Percentiles rank a stretch among this genome's conserved stretches.
phyloP scores from a whole-genome alignment of 2,888 invertebrate species.

The Napeogenes inachia region DNA sequence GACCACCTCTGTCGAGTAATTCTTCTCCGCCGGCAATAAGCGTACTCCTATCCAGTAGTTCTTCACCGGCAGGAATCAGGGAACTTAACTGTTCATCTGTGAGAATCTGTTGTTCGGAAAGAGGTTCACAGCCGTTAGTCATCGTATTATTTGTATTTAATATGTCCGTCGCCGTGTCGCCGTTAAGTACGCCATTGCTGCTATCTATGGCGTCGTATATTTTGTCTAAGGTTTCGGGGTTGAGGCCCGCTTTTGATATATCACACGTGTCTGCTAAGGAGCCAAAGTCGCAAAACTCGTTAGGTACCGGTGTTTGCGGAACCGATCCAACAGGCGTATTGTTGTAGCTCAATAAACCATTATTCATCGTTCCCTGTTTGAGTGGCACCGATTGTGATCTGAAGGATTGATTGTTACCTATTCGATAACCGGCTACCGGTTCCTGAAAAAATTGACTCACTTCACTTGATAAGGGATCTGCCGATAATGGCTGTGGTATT shows the following conservation, averaged over 20 bases:
- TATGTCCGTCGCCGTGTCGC: slow-evolving; percentile 48
- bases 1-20: slow-evolving; percentile 45
- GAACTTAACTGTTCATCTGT: slow-evolving; percentile 61
- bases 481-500: slow-evolving; percentile 57
- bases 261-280: slow-evolving; percentile 78
- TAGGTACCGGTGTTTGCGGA: slow-evolving; percentile 82
- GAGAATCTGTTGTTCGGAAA: slow-evolving; percentile 59
- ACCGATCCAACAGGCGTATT: slow-evolving; percentile 80
- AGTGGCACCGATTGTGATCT: slow-evolving; percentile 90
- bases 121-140: slow-evolving; percentile 61
- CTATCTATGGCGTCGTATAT: slow-evolving; percentile 81
- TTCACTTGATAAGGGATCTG: slow-evolving; percentile 76
- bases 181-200: slow-evolving; percentile 65
- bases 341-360: slow-evolving; percentile 62
- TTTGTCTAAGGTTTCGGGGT: slow-evolving; percentile 80
- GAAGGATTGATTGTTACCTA: slow-evolving; percentile 61
- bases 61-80: slow-evolving; percentile 61
- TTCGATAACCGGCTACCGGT: slow-evolving; percentile 57
- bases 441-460: slow-evolving; percentile 80
- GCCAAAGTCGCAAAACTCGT: slow-evolving; percentile 84
- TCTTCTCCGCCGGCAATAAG: slow-evolving; percentile 62
- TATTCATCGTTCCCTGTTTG: slow-evolving; percentile 74
- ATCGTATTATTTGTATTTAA: slow-evolving; percentile 53
- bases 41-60: slow-evolving; percentile 48
- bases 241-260: slow-evolving; percentile 69